A percentile compares a stretch with the other conserved stretches of the same genome.
These are phyloP conservation scores for Iphiclides podalirius DNA, from an alignment of 2,888 invertebrate genomes.

Conservation along the genomic window DNA sequence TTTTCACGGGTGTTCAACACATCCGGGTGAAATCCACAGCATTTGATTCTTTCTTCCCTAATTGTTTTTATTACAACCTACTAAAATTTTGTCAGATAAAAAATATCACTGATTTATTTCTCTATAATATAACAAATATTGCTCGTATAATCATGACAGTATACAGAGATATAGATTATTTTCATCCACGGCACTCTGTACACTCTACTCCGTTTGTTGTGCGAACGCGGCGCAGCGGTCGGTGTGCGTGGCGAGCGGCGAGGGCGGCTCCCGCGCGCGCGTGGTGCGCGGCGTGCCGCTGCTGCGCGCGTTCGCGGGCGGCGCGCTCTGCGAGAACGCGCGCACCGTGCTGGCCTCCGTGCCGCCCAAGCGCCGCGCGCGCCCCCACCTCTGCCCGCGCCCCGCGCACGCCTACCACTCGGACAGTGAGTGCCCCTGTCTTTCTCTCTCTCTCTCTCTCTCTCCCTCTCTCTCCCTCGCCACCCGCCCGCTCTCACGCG, in stretches of 20 bases:
- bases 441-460: neutral
- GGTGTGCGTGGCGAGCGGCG: slow-evolving; percentile 43
- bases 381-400: slow-evolving; percentile 26
- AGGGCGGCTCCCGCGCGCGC: slow-evolving; percentile 26
- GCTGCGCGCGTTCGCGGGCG: slow-evolving; percentile 84
- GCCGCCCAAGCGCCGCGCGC: slow-evolving; percentile 40
- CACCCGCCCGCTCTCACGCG: neutral
- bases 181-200: no score
- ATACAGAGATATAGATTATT: no score
- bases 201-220: no score
- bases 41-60: no score
- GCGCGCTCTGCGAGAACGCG: slow-evolving; percentile 88
- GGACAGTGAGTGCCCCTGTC: slow-evolving; percentile 74
- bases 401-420: slow-evolving; percentile 61
- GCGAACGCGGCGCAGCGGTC: slow-evolving; percentile 43
- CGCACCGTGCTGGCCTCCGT: slow-evolving; percentile 84
- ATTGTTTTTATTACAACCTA: no score
- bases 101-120: no score
- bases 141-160: no score
- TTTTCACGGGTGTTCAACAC: no score
- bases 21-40: no score
- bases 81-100: no score
- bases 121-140: no score
- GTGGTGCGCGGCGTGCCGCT: slow-evolving; percentile 53
- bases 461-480: neutral